phyloP scores from a whole-genome alignment of 2,113 vertebrate genomes.

The Plestiodon gilberti region DNA sequence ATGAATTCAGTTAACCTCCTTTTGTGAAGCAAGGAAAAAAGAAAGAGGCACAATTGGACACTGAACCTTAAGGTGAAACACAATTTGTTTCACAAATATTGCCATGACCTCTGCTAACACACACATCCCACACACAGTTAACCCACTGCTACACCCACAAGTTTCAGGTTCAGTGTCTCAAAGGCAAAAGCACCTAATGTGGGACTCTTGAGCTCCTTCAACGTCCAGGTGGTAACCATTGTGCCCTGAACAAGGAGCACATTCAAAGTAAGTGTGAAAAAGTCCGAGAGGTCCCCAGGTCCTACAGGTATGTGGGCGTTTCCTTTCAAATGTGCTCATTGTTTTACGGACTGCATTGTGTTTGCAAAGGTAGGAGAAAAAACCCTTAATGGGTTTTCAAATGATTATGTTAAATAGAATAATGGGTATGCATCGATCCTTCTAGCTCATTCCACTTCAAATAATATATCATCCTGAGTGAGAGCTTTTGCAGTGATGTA shows the following conservation, averaged over 20 bases:
- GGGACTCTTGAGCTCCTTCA: neutral
- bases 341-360: constrained; percentile 48
- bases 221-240: constrained; percentile 62
- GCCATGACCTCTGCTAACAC: constrained; percentile 51
- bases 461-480: constrained; percentile 66
- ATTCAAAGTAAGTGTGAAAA: constrained; percentile 46
- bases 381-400: constrained; percentile 56
- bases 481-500: constrained; percentile 66
- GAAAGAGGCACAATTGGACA: constrained; percentile 39
- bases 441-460: constrained; percentile 68
- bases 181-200: constrained; percentile 27
- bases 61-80: constrained; percentile 44
- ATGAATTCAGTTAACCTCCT: neutral
- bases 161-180: constrained; percentile 61
- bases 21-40: neutral
- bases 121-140: neutral
- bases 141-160: constrained; percentile 40
- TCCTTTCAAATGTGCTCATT: constrained; percentile 33
- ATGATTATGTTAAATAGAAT: constrained; percentile 70
- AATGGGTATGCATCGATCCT: constrained; percentile 69
- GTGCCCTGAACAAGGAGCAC: constrained; percentile 40
- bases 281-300: neutral
- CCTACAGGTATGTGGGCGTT: neutral
- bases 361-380: constrained; percentile 4
- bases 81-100: constrained; percentile 41